Evolutionary conservation across 1,140 invertebrate genomes (phyloP).

Genomic region (Tetraneura akinire): DNA sequence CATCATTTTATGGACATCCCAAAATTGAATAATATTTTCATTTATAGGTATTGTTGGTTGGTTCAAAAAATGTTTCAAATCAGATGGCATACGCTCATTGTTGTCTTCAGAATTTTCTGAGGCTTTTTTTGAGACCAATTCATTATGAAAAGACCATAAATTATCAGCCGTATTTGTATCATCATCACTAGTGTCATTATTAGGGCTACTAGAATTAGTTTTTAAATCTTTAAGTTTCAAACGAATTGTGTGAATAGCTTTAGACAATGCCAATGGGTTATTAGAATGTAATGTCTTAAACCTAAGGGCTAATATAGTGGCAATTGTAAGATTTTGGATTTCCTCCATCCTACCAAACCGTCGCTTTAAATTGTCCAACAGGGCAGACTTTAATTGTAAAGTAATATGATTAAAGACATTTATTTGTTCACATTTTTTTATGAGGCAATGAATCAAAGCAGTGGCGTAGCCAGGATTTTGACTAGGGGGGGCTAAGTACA

Average conservation of each 20-base stretch:
- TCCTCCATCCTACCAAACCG: slow-evolving; percentile 26
- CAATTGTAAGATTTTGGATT: neutral
- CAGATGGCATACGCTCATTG: too few relatives aligned
- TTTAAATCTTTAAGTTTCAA: neutral
- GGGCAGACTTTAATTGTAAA: slow-evolving; percentile 2
- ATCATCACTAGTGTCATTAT: slow-evolving; percentile 24
- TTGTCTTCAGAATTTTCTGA: too few relatives aligned
- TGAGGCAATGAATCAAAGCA: too few relatives aligned
- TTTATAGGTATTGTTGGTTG: too few relatives aligned
- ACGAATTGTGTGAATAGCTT: neutral
- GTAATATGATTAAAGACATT: neutral
- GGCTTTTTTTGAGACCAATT: slow-evolving; percentile 21
- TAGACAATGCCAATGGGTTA: neutral
- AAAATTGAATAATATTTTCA: too few relatives aligned
- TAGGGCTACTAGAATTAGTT: neutral
- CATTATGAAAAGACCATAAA: slow-evolving; percentile 21
- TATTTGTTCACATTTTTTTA: slow-evolving; percentile 1
- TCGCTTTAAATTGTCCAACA: slow-evolving; percentile 1
- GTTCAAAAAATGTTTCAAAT: too few relatives aligned
- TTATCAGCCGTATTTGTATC: slow-evolving; percentile 7
- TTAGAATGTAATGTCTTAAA: neutral
- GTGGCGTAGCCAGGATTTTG: too few relatives aligned
- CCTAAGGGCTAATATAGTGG: neutral
- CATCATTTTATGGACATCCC: too few relatives aligned
- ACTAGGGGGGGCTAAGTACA: too few relatives aligned